Percentiles rank a stretch among this genome's conserved stretches.
Conservation (phyloP, 1,140 invertebrate species). For the Oncopodura yosiiana region DNA sequence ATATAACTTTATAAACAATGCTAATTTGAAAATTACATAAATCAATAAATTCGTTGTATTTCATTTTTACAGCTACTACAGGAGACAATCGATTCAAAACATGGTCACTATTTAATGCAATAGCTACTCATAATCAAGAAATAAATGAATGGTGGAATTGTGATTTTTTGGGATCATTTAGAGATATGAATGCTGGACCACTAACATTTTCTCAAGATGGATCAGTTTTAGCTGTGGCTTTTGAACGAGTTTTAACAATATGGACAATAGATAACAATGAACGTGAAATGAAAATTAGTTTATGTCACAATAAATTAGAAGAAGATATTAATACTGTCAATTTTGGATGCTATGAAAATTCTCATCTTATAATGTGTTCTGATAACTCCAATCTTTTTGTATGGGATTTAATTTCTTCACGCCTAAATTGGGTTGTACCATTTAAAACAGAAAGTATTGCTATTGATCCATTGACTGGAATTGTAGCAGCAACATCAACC, state of each 20-base stretch:
- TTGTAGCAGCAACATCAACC: constrained; percentile 55
- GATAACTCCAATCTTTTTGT: constrained; percentile 50
- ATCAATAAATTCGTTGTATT: too few relatives aligned
- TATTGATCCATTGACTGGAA: constrained; percentile 51
- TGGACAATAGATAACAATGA: constrained; percentile 50
- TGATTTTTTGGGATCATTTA: constrained; percentile 53
- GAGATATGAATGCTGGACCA: constrained; percentile 46
- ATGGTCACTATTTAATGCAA: constrained; percentile 51
- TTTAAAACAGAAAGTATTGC: constrained; percentile 45
- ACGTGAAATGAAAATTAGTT: constrained; percentile 47
- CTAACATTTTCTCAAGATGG: constrained; percentile 63
- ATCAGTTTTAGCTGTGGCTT: constrained; percentile 61
- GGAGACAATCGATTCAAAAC: constrained; percentile 61
- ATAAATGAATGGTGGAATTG: constrained; percentile 54
- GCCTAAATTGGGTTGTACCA: constrained; percentile 50
- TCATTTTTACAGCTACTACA: constrained; percentile 54
- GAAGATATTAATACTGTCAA: constrained; percentile 38
- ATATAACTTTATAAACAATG: too few relatives aligned
- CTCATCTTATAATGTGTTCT: constrained; percentile 53
- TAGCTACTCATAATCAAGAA: constrained; percentile 46
- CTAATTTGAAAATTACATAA: neutral
- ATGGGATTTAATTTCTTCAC: constrained; percentile 61
- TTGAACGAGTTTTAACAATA: constrained; percentile 57
- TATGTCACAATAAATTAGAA: constrained; percentile 34
- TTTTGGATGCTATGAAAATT: constrained; percentile 55